Evolutionary conservation across 2,888 invertebrate genomes (phyloP), one percentile per base, ranked within the genome.

Genomic region (Eumacrocentrus americanus): DNA sequence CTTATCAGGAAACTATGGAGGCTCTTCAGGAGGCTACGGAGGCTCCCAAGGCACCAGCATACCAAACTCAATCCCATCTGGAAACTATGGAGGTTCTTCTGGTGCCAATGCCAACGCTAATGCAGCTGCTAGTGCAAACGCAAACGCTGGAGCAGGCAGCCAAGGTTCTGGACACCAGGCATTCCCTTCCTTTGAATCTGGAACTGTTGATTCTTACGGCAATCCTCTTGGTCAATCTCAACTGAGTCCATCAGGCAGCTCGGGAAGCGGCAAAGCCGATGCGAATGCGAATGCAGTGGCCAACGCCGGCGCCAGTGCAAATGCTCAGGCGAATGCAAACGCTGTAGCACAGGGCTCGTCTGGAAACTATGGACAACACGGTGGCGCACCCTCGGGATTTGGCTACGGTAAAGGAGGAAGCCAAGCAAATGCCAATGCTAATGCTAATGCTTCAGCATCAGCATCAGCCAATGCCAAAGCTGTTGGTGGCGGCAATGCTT

Each of bases 381-480:
- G 48, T 35, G 58, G 63, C 9, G 57, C 50, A 7, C 44, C 55
- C n/a, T 37, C 44, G 16, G 60, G 61, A 16, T 46, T 38, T 2
- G 35, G 14, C 2, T 25, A 48, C 0, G 25, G 20, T 11, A 47
- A 46, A 20, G 57, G 58, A 1, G 54, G 54, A 6, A 53, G 48
- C 1, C 59, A 56, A 34, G 62, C 60, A 20, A 47, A 55, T 2
- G 18, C 52, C 1, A 56, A 62, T 46, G 58, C 58, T 7, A 58
- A 54, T 47, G n/a, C 35, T 25, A 23, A 5, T 25, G 29, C 14
- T 14, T n/a, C 18, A 63, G 62, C 69, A 7, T 64, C 69, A 20
- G 69, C 66, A 6, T 59, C 63, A 5, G 64, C 71, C 18, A 65
- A 61, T 11, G 73, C 71, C 3, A 58, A 56, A 4, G 64, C 72